Evolutionary conservation across 2,888 invertebrate genomes (phyloP).

Genomic region (Rambutsinella grinnellia): DNA sequence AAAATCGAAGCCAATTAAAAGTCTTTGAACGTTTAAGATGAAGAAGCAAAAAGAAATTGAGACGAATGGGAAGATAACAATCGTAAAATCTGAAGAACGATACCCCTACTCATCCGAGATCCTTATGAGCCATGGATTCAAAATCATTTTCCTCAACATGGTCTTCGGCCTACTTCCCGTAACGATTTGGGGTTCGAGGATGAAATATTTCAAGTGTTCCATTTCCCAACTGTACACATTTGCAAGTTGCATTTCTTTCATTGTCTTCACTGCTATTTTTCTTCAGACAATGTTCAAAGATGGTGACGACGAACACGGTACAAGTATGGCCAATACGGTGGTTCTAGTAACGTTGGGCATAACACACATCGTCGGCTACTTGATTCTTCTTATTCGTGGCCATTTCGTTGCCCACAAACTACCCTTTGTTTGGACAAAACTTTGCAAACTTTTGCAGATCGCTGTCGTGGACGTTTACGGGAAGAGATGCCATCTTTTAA

Average conservation of each 20-base stretch:
- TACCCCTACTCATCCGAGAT: slow-evolving; percentile 49
- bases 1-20: too few species aligned
- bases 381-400: slow-evolving; percentile 50
- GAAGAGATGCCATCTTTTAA: slow-evolving; percentile 29
- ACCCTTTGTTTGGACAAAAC: slow-evolving; percentile 51
- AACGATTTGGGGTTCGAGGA: slow-evolving; percentile 42
- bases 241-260: slow-evolving; percentile 40
- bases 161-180: slow-evolving; percentile 58
- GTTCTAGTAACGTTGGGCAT: slow-evolving; percentile 34
- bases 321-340: slow-evolving; percentile 20
- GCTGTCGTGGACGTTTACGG: slow-evolving; percentile 56
- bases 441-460: slow-evolving; percentile 54
- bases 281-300: slow-evolving; percentile 11
- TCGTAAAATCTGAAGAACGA: slow-evolving; percentile 37
- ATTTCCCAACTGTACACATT: slow-evolving; percentile 55
- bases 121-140: slow-evolving; percentile 53
- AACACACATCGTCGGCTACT: slow-evolving; percentile 55
- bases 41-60: slow-evolving; percentile 17
- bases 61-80: slow-evolving; percentile 12
- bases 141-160: slow-evolving; percentile 59
- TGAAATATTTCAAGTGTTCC: slow-evolving; percentile 52
- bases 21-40: too few species aligned
- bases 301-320: not conserved
- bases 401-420: slow-evolving; percentile 48
- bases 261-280: slow-evolving; percentile 48